Evolutionary conservation across 2,113 vertebrate species (phyloP), one percentile per base, ranked within the genome.

Genomic region (Atrichornis clamosus): DNA sequence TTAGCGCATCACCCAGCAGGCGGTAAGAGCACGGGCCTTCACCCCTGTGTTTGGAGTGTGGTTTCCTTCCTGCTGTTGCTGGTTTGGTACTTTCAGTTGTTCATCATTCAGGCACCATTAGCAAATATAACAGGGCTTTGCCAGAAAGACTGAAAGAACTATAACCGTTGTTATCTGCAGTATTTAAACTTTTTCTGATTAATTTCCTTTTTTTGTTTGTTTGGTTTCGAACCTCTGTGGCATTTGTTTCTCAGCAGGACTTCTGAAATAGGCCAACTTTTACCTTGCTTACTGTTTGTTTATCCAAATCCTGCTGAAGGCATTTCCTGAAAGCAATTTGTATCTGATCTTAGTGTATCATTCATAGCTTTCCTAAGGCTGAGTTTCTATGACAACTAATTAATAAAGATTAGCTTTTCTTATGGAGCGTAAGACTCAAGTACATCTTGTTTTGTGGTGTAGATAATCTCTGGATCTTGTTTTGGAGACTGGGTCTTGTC

Each of bases 391-490:
- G 84, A 74, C 81, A 85, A 85, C 89, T 96, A 92, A 95, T 95
- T 93, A 96, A 96, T 87, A 87, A 92, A 95, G 95, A 96, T 96
- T 77, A 96, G 67, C 74, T 94, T 95, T 92, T 91, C 92, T 91
- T 59, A 44, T 69, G 35, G 62, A 70, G 58, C 1, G 0, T 87
- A 87, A 87, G 59, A 85, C 73, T 90, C 64, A 18, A 87, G 83
- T 78, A 95, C 67, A 93, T 95, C 91, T 95, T 94, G 70, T 95
- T 94, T 96, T 70, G 89, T 93, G 70, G 67, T 87, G 91, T 9
- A 77, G 96, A 70, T 96, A 87, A 96, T 96, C 93, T 93, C 73
- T 84, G 7, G 0, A 75, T 96, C 87, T 95, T 65, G 41, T 91
- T 96, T 92, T 93, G 83, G 69, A 90, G 85, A 41, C 56, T 53